A percentile compares a stretch with the other conserved stretches of the same genome.
Evolutionary conservation across 1,140 invertebrate species (phyloP).

Genomic region (Diabrotica undecimpunctata): DNA sequence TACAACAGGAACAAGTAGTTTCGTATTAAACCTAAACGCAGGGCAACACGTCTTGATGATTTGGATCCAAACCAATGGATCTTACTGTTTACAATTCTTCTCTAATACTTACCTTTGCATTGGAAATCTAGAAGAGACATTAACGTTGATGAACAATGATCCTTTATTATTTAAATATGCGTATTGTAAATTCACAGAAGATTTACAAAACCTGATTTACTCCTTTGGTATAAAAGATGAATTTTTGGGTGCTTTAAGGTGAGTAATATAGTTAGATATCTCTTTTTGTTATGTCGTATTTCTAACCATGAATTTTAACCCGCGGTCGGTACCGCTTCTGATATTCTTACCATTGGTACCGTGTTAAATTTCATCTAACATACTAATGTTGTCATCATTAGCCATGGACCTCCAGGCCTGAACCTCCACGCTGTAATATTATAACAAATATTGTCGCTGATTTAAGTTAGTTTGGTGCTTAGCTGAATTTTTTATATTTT

Average conservation of each 20-base stretch:
- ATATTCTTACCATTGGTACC: too few relatives aligned
- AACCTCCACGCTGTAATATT: too few relatives aligned
- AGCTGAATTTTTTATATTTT: too few relatives aligned
- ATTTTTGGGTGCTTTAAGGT: constrained; percentile 18
- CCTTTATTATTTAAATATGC: constrained; percentile 22
- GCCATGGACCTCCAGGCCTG: too few relatives aligned
- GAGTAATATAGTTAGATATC: too few relatives aligned
- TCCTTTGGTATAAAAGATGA: constrained; percentile 37
- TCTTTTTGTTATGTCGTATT: too few relatives aligned
- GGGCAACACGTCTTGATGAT: constrained; percentile 41
- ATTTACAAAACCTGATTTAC: constrained; percentile 28
- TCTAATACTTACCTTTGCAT: constrained; percentile 40
- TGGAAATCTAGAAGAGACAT: constrained; percentile 38
- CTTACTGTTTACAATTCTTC: constrained; percentile 28
- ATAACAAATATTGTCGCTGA: too few relatives aligned
- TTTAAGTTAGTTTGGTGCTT: too few relatives aligned
- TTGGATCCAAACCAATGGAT: constrained; percentile 35
- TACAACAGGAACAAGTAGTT: constrained; percentile 36
- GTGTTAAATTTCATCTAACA: too few relatives aligned
- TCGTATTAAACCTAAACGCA: constrained; percentile 36
- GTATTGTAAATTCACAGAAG: not conserved
- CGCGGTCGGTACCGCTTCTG: too few relatives aligned
- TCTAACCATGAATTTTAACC: too few relatives aligned
- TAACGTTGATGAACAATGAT: constrained; percentile 40
- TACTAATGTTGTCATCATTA: too few relatives aligned